Percentiles rank a stretch among this genome's conserved stretches.
Conservation (phyloP, 2,888 invertebrate genomes). For the Octodonta nipae region DNA sequence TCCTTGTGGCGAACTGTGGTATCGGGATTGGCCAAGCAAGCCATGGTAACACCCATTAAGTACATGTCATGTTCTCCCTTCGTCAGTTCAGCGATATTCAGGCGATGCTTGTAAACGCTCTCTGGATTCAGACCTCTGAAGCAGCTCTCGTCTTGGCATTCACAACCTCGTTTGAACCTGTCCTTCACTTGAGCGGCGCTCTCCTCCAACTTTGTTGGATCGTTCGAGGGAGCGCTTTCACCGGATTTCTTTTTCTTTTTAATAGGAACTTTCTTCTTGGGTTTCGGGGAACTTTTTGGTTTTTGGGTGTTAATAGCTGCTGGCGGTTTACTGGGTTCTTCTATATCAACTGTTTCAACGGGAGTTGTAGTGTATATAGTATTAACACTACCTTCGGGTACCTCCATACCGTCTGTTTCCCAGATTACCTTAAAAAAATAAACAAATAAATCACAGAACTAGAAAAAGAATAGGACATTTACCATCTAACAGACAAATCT, state of each 20-base stretch:
- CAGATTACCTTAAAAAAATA: slow-evolving; percentile 44
- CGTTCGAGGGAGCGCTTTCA: slow-evolving; percentile 29
- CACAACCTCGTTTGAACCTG: slow-evolving; percentile 58
- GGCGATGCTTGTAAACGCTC: slow-evolving; percentile 58
- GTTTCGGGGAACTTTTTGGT: slow-evolving; percentile 36
- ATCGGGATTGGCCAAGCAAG: slow-evolving; percentile 60
- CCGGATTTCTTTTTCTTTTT: slow-evolving; percentile 41
- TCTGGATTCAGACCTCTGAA: slow-evolving; percentile 62
- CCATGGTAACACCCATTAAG: slow-evolving; percentile 74
- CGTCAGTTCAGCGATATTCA: slow-evolving; percentile 66
- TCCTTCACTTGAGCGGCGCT: slow-evolving; percentile 55
- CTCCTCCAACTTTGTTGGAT: slow-evolving; percentile 55
- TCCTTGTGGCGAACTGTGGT: slow-evolving; percentile 60
- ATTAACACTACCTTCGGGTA: slow-evolving; percentile 33
- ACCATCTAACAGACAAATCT: too few relatives aligned
- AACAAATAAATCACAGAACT: slow-evolving; percentile 5
- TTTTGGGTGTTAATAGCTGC: slow-evolving; percentile 20
- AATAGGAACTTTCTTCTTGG: slow-evolving; percentile 30
- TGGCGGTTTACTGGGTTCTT: slow-evolving; percentile 11
- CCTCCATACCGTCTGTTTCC: slow-evolving; percentile 53
- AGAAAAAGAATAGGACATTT: too few relatives aligned
- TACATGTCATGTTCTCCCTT: slow-evolving; percentile 77
- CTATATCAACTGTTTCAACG: slow-evolving; percentile 15
- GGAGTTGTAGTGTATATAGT: slow-evolving; percentile 27
- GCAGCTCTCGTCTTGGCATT: slow-evolving; percentile 63